Evolutionary conservation across 2,888 invertebrate genomes (phyloP), one percentile per base, ranked within the genome.

Genomic region (Scrobipalpa costella): DNA sequence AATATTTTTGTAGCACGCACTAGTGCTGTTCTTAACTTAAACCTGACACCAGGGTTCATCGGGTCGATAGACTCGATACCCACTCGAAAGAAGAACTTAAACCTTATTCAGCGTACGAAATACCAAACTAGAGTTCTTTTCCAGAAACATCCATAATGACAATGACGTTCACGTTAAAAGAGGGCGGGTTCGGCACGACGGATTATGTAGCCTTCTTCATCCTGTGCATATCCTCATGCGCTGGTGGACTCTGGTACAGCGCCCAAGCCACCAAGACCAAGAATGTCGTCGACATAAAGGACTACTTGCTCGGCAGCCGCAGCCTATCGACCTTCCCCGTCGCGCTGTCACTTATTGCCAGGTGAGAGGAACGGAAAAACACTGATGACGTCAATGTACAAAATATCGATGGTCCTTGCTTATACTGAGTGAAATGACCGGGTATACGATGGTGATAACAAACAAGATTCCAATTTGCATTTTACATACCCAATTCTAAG

Each of bases 291-390:
- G 92, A 93, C 78, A 82, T 95, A 82, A 90, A 92, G 70, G 95
- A 95, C 76, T 97, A 97, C 80, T 90, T 97, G 61, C 93, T 97
- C 66, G 97, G 96, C 38, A 95, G 95, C 64, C 93, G 93, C 73
- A 92, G 94, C 65, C 93, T 97, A 92, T 93, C 94, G 65, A 94
- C 95, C 0, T 95, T 97, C 78, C 97, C 97, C 0, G 96, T 97
- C 15, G 95, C 97, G 33, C 95, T 97, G 93, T 97, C 97, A 8
- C 92, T 97, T 40, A 94, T 97, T 76, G 97, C 97, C 63, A 96
- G 96, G 96, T 96, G 70, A 82, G 77, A 44, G 44, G 15, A n/a
- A n/a, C 6, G 9, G 44, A 44, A 27, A 27, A 27, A 27, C 2
- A 27, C 27, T 3, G 2, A 27, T 27, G 27, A 27, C 27, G 27